Evolutionary conservation across 2,888 invertebrate species (phyloP), one percentile per base, ranked within the genome.

Genomic region (Syritta pipiens): DNA sequence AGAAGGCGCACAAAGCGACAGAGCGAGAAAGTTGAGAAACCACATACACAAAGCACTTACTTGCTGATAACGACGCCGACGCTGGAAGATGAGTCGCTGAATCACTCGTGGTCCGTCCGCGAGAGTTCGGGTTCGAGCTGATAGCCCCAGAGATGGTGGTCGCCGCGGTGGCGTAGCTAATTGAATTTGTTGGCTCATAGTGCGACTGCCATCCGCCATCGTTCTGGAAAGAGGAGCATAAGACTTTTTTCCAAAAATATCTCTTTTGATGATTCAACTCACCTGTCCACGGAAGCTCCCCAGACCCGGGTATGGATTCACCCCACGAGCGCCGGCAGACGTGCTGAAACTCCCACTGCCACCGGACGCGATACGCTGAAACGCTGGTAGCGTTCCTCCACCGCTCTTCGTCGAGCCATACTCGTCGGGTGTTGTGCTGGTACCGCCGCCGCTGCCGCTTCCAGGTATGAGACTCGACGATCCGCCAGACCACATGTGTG

Each of bases 31-130:
- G 20, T 28, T 24, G 22, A 19, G 32, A 67, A 26, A 7, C 53
- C 7, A 26, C 12, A 9, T 32, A 40, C 20, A 22, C n/a, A 77
- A 84, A 85, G 79, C 83, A 92, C 94, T 93, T 89, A 94, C 94
- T 92, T 88, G 93, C 93, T 84, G 93, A 91, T 82, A 94, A 90
- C 82, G 93, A 93, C 74, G 93, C 93, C 68, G 94, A 92, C 42
- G 94, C 93, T 72, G 92, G 92, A 49, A 92, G 89, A 84, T 91
- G 91, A 44, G 85, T 81, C 53, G 90, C 88, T 26, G 83, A 71
- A 71, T 81, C 90, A 88, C 51, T 89, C 89, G 82, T 87, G 20
- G 60, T 30, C 85, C 81, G 85, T 85, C 82, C 83, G 65, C 82
- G 89, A 87, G 74, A 42, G 46, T 49, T 74, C 6, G 74, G n/a